These are phyloP conservation scores for Fregata magnificens DNA, from an alignment of 2,113 vertebrate genomes.

Conservation along the genomic window DNA sequence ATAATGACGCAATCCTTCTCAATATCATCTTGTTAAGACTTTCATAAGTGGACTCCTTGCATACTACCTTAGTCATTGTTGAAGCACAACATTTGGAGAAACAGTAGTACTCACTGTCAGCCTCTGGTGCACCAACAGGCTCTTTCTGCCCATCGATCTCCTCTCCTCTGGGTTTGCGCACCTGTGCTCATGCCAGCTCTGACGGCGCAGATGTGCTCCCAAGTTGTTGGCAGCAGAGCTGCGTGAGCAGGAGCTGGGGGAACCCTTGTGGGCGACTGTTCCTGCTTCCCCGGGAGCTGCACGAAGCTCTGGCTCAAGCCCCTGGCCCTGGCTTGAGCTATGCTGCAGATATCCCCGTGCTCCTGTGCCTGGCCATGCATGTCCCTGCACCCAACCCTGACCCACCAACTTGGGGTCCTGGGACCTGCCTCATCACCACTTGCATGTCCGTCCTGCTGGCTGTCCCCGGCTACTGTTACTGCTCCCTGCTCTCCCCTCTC, in stretches of 20 bases:
- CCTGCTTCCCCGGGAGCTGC: neutral
- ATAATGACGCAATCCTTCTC: neutral
- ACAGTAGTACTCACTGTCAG: no score
- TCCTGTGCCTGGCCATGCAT: neutral
- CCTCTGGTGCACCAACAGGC: neutral
- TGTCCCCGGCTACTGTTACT: neutral
- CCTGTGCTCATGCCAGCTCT: neutral
- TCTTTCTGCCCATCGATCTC: neutral
- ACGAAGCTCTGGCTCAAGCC: neutral
- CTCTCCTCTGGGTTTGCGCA: neutral
- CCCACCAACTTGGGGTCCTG: no score
- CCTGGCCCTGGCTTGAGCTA: neutral
- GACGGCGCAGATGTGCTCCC: neutral
- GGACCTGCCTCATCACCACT: neutral
- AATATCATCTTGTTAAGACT: neutral
- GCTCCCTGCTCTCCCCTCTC: neutral
- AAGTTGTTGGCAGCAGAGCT: neutral
- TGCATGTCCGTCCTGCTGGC: fast-evolving
- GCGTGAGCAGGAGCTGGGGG: neutral
- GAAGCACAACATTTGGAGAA: neutral
- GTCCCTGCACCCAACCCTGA: neutral
- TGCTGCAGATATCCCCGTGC: neutral
- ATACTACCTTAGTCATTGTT: neutral
- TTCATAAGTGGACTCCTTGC: neutral
- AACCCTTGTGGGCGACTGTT: fast-evolving